Percentiles rank a stretch among this genome's conserved stretches.
Conservation (phyloP, 1,140 invertebrate genomes). For the Octopus bimaculoides region DNA sequence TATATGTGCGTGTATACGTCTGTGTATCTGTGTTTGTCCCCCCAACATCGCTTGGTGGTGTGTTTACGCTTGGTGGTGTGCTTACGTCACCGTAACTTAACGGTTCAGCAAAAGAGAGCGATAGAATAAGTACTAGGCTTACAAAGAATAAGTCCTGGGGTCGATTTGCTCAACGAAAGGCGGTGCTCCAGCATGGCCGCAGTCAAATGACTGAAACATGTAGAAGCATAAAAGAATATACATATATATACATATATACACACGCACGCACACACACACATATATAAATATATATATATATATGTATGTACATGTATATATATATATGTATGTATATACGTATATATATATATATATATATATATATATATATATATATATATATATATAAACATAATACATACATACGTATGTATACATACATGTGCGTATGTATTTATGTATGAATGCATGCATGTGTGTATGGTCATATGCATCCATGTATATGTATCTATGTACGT, state of each 20-base stretch:
- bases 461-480: background rate
- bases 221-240: too few relatives aligned
- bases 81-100: too few relatives aligned
- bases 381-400: background rate
- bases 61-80: too few relatives aligned
- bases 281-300: background rate
- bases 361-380: background rate
- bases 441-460: background rate
- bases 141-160: too few relatives aligned
- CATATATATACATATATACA: background rate
- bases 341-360: background rate
- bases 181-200: too few relatives aligned
- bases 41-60: too few relatives aligned
- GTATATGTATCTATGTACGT: background rate
- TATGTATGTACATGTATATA: background rate
- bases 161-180: too few relatives aligned
- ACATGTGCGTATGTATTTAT: background rate
- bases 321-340: background rate
- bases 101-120: too few relatives aligned
- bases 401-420: background rate
- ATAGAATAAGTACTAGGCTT: too few relatives aligned
- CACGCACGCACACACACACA: background rate
- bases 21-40: too few relatives aligned
- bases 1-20: too few relatives aligned
- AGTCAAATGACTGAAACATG: too few relatives aligned